These are phyloP conservation scores for Tautogolabrus adspersus DNA, from an alignment of 2,113 vertebrate genomes.

Conservation along the genomic window DNA sequence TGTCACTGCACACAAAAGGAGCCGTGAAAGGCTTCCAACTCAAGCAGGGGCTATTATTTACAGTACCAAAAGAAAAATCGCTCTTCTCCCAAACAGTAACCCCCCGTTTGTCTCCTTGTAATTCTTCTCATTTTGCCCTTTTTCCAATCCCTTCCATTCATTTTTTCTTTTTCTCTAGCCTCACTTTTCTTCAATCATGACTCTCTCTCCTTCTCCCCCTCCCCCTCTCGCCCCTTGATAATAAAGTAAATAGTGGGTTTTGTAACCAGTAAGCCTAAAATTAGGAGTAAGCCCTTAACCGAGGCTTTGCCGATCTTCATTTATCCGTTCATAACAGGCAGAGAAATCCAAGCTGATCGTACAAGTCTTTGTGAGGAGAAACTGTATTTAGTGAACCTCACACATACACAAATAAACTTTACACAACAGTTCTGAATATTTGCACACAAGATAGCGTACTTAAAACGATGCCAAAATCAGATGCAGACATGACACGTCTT, in stretches of 20 bases:
- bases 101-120: conserved; percentile 61
- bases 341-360: conserved; percentile 39
- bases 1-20: conserved; percentile 80
- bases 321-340: conserved; percentile 66
- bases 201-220: conserved; percentile 31
- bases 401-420: conserved; percentile 23
- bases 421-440: not conserved
- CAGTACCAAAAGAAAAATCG: conserved; percentile 78
- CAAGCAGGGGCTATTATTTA: conserved; percentile 83
- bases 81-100: conserved; percentile 51
- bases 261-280: conserved; percentile 74
- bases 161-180: conserved; percentile 31
- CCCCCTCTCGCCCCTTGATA: conserved; percentile 24
- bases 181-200: conserved; percentile 25
- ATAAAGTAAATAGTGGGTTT: conserved; percentile 77
- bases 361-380: conserved; percentile 29
- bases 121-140: conserved; percentile 61
- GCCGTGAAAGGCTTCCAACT: conserved; percentile 81
- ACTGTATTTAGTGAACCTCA: conserved; percentile 11
- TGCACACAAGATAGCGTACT: not conserved
- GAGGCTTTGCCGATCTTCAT: conserved; percentile 41
- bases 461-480: not conserved
- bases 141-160: conserved; percentile 58
- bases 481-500: not conserved
- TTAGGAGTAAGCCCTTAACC: conserved; percentile 64